Conservation (phyloP, 2,797 vertebrate genomes). For the Cynodonichthys magdalenae region DNA sequence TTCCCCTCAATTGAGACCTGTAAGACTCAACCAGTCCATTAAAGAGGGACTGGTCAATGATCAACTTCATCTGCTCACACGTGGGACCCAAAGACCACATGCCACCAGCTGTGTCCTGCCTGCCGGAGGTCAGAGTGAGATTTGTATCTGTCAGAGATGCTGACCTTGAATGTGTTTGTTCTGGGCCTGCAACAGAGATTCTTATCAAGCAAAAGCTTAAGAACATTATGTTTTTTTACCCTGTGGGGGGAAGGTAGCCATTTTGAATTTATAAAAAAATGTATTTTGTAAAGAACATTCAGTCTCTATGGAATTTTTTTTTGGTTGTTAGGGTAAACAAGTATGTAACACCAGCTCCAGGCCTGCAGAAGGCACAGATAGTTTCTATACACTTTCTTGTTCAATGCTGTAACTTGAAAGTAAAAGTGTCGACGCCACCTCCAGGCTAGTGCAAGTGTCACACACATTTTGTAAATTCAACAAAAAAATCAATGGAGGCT, state of each 20-base stretch:
- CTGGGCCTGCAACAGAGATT: constrained; percentile 45
- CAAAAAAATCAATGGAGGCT: too few species aligned
- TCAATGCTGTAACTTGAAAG: too few species aligned
- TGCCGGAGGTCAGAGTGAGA: constrained; percentile 48
- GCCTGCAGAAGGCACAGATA: not conserved
- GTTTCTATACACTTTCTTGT: too few species aligned
- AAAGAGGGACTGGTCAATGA: constrained; percentile 33
- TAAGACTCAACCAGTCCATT: constrained; percentile 17
- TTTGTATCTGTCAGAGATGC: constrained; percentile 36
- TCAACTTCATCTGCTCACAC: constrained; percentile 47
- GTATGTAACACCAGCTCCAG: too few species aligned
- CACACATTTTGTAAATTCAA: too few species aligned
- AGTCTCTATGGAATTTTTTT: not conserved
- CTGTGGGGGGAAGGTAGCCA: constrained; percentile 14
- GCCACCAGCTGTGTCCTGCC: constrained; percentile 31
- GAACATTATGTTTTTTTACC: constrained; percentile 44
- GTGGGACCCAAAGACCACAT: constrained; percentile 35
- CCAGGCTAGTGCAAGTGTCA: too few species aligned
- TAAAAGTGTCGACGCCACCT: too few species aligned
- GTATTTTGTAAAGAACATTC: constrained; percentile 9
- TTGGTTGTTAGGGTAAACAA: too few species aligned
- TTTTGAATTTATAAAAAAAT: constrained; percentile 30
- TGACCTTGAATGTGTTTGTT: constrained; percentile 61
- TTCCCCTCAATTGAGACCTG: constrained; percentile 31
- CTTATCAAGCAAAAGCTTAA: constrained; percentile 37